Conservation (phyloP, 2,113 vertebrate species). For the Ceyx margarethae region DNA sequence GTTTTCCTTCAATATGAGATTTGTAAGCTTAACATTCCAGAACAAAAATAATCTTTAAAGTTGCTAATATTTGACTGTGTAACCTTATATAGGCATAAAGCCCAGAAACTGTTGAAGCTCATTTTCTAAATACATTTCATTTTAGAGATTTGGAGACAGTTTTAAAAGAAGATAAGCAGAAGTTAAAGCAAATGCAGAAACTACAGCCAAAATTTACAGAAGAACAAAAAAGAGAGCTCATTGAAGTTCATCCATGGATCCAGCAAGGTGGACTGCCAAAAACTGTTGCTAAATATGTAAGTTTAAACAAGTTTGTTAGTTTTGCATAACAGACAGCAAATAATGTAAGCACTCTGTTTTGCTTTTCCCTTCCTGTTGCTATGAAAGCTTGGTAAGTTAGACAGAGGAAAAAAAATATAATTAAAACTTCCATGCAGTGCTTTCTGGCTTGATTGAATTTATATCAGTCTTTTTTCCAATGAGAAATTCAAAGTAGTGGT, state of each 20-base stretch:
- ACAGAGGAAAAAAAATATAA: background rate
- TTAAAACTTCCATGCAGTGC: background rate
- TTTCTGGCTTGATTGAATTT: slow-evolving; percentile 9
- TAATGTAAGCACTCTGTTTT: too few species aligned
- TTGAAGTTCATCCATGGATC: slow-evolving; percentile 90
- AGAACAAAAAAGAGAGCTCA: slow-evolving; percentile 84
- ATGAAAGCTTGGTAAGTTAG: background rate
- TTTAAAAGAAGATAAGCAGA: slow-evolving; percentile 85
- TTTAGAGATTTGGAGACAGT: slow-evolving; percentile 82
- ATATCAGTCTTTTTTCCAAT: background rate
- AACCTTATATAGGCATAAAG: background rate
- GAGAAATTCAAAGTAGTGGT: background rate
- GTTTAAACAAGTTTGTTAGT: background rate
- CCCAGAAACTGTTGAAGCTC: background rate
- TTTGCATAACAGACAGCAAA: background rate
- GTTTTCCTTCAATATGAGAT: background rate
- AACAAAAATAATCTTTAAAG: background rate
- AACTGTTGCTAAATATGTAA: slow-evolving; percentile 81
- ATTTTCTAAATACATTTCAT: background rate
- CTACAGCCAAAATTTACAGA: slow-evolving; percentile 88
- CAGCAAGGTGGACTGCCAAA: slow-evolving; percentile 67
- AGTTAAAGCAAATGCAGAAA: slow-evolving; percentile 86
- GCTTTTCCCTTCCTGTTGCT: background rate
- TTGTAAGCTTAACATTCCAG: background rate
- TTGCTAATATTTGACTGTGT: background rate